phyloP scores from a whole-genome alignment of 1,140 invertebrate species.

The Dreissena rostriformis region DNA sequence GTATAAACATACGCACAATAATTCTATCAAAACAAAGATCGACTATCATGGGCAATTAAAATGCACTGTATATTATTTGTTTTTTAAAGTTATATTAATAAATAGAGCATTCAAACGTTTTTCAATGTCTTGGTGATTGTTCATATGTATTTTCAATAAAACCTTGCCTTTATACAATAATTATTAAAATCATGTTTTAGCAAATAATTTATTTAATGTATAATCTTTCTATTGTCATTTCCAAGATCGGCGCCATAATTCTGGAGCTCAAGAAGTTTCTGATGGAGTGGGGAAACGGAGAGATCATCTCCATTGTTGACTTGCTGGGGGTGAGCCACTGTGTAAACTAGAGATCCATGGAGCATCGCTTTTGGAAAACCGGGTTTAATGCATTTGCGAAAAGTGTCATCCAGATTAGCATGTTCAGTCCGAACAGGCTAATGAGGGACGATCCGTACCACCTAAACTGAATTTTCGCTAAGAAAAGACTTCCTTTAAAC shows the following conservation, averaged over 20 bases:
- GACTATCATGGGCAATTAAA: background rate
- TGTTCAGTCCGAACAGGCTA: background rate
- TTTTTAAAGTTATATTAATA: background rate
- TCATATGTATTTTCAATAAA: background rate
- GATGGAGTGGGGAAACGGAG: constrained; percentile 24
- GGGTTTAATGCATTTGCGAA: background rate
- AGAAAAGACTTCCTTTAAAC: background rate
- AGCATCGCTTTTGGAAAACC: background rate
- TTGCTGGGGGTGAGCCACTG: constrained; percentile 25
- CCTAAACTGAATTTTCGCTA: background rate
- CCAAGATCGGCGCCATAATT: constrained; percentile 34
- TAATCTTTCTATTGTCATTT: background rate
- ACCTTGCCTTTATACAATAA: background rate
- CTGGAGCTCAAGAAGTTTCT: constrained; percentile 43
- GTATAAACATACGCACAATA: background rate
- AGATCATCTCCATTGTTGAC: constrained; percentile 42
- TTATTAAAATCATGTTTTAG: background rate
- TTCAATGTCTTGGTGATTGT: background rate
- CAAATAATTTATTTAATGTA: background rate
- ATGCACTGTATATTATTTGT: background rate
- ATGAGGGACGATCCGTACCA: background rate
- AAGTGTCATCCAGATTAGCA: background rate
- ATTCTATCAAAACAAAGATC: background rate
- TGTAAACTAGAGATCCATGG: background rate
- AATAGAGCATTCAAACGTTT: background rate